A percentile compares a stretch with the other conserved stretches of the same genome.
phyloP scores from a whole-genome alignment of 2,888 invertebrate species.

The Myopa tessellatipennis region DNA sequence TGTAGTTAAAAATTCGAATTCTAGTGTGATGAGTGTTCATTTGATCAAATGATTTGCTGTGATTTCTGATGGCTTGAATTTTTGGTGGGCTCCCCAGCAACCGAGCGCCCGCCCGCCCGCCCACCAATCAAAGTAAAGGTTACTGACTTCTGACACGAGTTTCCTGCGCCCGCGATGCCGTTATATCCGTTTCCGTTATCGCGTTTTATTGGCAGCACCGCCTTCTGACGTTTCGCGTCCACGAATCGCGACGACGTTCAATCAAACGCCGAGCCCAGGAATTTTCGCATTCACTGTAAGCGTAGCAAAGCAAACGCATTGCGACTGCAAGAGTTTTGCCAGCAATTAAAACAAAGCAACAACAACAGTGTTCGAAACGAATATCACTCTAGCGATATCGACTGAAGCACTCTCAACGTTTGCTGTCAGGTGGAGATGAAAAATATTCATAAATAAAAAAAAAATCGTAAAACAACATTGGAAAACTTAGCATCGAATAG shows the following conservation, averaged over 20 bases:
- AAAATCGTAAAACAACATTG: neutral
- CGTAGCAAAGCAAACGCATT: slow-evolving; percentile 1
- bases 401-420: neutral
- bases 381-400: neutral
- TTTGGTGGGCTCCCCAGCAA: too few species aligned
- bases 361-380: neutral
- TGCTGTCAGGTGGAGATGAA: neutral
- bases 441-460: neutral
- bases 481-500: slow-evolving; percentile 11
- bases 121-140: slow-evolving; percentile 6
- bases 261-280: neutral
- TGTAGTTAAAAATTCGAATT: too few species aligned
- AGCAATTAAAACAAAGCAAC: neutral
- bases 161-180: slow-evolving; percentile 28
- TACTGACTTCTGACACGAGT: slow-evolving; percentile 29
- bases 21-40: too few species aligned
- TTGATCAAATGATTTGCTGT: too few species aligned
- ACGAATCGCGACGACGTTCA: neutral
- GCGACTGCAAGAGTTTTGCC: neutral
- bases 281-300: slow-evolving; percentile 8
- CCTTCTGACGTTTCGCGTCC: neutral
- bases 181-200: slow-evolving; percentile 16
- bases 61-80: too few species aligned
- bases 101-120: too few species aligned
- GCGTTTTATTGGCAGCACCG: slow-evolving; percentile 7